Conservation (phyloP, 2,113 vertebrate genomes). For the Pseudois nayaur region DNA sequence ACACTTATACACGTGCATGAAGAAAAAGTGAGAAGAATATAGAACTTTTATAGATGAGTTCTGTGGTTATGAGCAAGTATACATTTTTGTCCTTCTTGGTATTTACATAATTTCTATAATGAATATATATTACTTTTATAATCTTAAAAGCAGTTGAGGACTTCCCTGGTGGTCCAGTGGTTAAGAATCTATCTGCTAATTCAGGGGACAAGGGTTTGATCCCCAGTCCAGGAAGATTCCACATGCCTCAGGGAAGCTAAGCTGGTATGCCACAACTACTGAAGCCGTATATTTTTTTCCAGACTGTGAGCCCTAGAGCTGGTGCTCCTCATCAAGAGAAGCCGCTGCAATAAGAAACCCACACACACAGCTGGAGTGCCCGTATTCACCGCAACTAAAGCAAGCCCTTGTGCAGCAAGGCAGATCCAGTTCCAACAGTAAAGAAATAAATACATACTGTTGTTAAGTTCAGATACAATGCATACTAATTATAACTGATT, state of each 20-base stretch:
- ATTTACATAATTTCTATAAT: slow-evolving; percentile 9
- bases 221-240: background rate
- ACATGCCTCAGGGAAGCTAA: background rate
- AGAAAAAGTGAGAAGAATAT: background rate
- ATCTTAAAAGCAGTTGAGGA: background rate
- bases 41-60: background rate
- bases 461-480: background rate
- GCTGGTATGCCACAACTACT: background rate
- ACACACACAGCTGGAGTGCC: background rate
- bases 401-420: background rate
- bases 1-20: background rate
- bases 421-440: background rate
- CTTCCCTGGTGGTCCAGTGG: background rate
- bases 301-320: background rate
- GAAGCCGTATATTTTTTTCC: background rate
- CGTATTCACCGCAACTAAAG: background rate
- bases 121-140: background rate
- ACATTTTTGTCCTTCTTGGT: background rate
- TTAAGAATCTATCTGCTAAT: background rate
- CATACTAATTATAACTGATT: background rate
- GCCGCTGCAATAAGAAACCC: background rate
- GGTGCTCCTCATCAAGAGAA: background rate
- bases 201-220: background rate
- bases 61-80: background rate
- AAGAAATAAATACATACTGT: background rate